These are phyloP conservation scores for Sepiola atlantica DNA, from an alignment of 2,888 invertebrate genomes.

Conservation along the genomic window DNA sequence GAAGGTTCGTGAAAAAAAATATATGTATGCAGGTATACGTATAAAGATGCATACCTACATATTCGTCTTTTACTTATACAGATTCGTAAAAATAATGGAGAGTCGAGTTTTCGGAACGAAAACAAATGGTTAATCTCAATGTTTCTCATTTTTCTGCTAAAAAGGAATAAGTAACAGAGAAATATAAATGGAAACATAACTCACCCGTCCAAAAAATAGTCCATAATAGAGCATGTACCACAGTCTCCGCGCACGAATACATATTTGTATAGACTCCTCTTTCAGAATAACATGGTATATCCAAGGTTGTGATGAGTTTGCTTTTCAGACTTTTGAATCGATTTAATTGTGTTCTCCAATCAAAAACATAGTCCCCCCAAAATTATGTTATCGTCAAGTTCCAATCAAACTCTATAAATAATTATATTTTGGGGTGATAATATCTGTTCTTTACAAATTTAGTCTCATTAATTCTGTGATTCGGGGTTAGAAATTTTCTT, in stretches of 20 bases:
- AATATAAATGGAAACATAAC: neutral
- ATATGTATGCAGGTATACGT: too few relatives aligned
- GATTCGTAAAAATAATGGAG: too few relatives aligned
- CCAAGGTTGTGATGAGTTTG: neutral
- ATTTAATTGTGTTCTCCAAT: neutral
- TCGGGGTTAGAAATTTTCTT: too few relatives aligned
- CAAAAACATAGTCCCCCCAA: neutral
- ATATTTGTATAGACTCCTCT: neutral
- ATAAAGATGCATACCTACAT: too few relatives aligned
- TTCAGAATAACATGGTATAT: neutral
- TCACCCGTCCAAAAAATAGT: neutral
- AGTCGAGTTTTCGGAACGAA: too few relatives aligned
- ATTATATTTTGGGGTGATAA: neutral
- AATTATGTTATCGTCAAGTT: neutral
- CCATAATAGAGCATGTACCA: neutral
- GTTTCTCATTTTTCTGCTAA: too few relatives aligned
- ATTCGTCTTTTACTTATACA: too few relatives aligned
- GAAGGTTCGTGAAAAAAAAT: too few relatives aligned
- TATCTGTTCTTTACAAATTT: too few relatives aligned
- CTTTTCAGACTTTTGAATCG: neutral
- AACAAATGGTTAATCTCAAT: too few relatives aligned
- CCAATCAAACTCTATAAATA: neutral
- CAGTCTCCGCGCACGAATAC: neutral
- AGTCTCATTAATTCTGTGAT: too few relatives aligned
- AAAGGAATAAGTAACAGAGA: neutral